phyloP scores from a whole-genome alignment of 35 echinoderm and acorn worm genomes.

The Strongylocentrotus purpuratus region DNA sequence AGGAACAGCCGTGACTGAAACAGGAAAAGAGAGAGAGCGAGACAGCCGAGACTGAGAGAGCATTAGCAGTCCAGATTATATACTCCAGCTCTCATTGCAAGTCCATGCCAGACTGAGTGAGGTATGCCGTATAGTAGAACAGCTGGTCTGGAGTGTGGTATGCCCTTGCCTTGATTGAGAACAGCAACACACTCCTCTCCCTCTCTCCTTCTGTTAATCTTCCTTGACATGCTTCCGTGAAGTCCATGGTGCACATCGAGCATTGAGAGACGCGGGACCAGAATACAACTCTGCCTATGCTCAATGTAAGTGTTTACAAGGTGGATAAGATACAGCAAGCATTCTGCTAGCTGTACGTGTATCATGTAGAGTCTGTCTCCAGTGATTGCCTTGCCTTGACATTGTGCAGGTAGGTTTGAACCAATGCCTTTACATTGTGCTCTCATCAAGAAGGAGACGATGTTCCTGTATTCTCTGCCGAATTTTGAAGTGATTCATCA shows the following conservation, averaged over 20 bases:
- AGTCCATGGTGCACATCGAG: neutral
- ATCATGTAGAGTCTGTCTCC: too few relatives aligned
- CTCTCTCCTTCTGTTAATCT: neutral
- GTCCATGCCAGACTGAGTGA: neutral
- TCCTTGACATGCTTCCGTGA: neutral
- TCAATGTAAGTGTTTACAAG: neutral
- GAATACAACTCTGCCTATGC: neutral
- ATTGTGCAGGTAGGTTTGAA: too few relatives aligned
- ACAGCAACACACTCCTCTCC: neutral
- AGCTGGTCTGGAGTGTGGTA: neutral
- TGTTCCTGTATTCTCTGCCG: neutral
- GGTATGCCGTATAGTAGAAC: neutral
- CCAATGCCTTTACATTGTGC: neutral
- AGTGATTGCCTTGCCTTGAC: too few relatives aligned
- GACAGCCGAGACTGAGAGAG: neutral
- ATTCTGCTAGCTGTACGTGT: too few relatives aligned
- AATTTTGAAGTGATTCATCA: neutral
- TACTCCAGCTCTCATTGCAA: neutral
- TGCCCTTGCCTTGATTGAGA: neutral
- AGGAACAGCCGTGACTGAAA: neutral
- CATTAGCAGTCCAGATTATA: neutral
- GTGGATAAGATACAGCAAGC: neutral
- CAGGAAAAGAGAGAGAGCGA: neutral
- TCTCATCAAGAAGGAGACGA: neutral
- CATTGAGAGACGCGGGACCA: neutral